Evolutionary conservation across 2,888 invertebrate species (phyloP), one percentile per base, ranked within the genome.

Genomic region (Spodoptera picta): DNA sequence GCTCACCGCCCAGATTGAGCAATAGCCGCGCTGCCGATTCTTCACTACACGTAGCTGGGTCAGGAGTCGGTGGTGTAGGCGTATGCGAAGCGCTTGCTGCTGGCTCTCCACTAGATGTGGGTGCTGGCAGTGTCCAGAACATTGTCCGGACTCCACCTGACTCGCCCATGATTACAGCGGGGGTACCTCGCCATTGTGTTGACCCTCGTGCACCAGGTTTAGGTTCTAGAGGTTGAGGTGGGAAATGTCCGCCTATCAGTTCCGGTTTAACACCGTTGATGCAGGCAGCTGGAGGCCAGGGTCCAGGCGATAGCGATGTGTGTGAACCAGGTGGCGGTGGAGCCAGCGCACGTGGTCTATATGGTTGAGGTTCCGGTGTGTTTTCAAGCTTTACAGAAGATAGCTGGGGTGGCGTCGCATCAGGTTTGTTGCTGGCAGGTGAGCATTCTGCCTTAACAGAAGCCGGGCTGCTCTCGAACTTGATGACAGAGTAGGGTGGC

Each of bases 121-220:
- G 95, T 45, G 96, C 96, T 54, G 96, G 95, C 23, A 96, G 90
- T 58, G 96, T 96, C 96, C 96, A 96, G 68, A 96, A 96, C 96
- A 96, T 96, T 27, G 96, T 96, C 51, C 96, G 95, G 0, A 98
- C 98, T 47, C 98, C 98, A 59, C 98, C 98, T 45, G 98, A 98
- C 90, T 98, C 98, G 53, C 98, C 98, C 98, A 98, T 98, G 77
- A 98, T 98, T 71, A 98, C 98, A 52, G 98, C 97, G 41, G 98
- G 98, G 55, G 98, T 97, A 82, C 89, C 97, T 84, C 93, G 96
- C 94, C 93, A 93, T 91, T 92, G 94, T 53, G 89, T 83, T 81
- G 87, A 87, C 9, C 92, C 91, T 79, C 95, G 84, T 60, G 83
- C 81, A 46, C 93, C 93, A 14, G 83, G 83, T 77, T 95, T 93